A percentile compares a stretch with the other conserved stretches of the same genome.
Conservation (phyloP, 2,888 invertebrate species). For the Callinectes sapidus region DNA sequence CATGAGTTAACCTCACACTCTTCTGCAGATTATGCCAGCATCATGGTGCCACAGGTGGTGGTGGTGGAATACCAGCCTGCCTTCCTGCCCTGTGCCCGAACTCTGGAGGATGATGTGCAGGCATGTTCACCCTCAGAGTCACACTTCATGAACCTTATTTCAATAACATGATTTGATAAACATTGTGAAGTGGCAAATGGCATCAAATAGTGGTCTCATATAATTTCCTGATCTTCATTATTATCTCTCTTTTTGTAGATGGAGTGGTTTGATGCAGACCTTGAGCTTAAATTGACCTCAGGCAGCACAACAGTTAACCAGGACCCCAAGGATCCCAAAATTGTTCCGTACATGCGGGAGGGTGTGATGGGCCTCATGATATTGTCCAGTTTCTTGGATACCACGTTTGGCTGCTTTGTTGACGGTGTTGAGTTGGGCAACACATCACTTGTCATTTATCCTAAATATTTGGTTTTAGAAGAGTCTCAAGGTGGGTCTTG, state of each 20-base stretch:
- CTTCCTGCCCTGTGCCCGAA: constrained; percentile 48
- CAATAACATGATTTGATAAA: not conserved
- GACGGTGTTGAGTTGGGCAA: constrained; percentile 31
- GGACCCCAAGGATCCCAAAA: constrained; percentile 41
- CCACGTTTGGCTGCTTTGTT: constrained; percentile 43
- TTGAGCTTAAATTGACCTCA: constrained; percentile 45
- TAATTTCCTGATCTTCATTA: not conserved
- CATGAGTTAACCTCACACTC: not conserved
- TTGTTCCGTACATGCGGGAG: constrained; percentile 13
- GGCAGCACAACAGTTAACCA: constrained; percentile 33
- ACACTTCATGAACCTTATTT: not conserved
- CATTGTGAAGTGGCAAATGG: not conserved
- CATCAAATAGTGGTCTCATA: not conserved
- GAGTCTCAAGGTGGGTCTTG: constrained; percentile 40
- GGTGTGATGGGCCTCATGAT: constrained; percentile 49
- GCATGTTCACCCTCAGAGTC: not conserved
- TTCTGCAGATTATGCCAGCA: constrained; percentile 38
- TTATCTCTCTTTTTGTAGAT: constrained; percentile 32
- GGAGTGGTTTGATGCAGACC: constrained; percentile 61
- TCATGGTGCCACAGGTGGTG: constrained; percentile 41
- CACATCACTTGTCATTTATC: constrained; percentile 46
- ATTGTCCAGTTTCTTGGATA: constrained; percentile 40
- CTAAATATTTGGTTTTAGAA: constrained; percentile 30
- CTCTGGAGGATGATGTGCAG: constrained; percentile 20
- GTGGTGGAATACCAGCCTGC: constrained; percentile 42